Evolutionary conservation across 2,113 vertebrate species (phyloP).

Genomic region (Carollia perspicillata): DNA sequence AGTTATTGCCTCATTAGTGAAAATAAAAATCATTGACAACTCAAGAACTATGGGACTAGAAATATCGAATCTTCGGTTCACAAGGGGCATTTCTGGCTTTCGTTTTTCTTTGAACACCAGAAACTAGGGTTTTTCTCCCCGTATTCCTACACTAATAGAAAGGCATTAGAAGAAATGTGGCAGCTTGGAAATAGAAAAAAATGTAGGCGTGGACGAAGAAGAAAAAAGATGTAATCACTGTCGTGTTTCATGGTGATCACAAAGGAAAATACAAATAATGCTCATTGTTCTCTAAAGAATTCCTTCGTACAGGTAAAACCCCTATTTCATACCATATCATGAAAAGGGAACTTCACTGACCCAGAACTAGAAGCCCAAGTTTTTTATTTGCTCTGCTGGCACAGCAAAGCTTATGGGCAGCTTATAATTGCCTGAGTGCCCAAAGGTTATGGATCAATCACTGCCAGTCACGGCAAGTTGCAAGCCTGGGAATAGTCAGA

Average conservation of each 20-base stretch:
- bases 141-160: neutral
- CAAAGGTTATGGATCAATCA: conserved; percentile 69
- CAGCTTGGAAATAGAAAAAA: neutral
- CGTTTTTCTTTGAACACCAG: conserved; percentile 49
- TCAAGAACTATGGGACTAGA: conserved; percentile 45
- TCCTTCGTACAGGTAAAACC: neutral
- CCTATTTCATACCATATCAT: conserved; percentile 23
- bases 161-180: neutral
- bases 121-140: conserved; percentile 7
- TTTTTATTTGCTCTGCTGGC: conserved; percentile 41
- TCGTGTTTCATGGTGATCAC: neutral
- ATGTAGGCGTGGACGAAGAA: neutral
- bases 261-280: conserved; percentile 51
- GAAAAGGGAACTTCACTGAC: conserved; percentile 45
- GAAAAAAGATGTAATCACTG: neutral
- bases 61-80: neutral
- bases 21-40: conserved; percentile 68
- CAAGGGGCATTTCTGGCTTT: conserved; percentile 43
- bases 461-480: conserved; percentile 50
- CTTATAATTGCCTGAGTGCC: conserved; percentile 68
- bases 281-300: conserved; percentile 48
- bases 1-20: conserved; percentile 63
- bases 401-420: conserved; percentile 68
- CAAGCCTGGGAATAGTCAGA: conserved; percentile 63
- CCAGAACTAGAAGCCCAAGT: conserved; percentile 57